Evolutionary conservation across 2,113 vertebrate genomes (phyloP), one percentile per base, ranked within the genome.

Genomic region (Gasterosteus aculeatus): DNA sequence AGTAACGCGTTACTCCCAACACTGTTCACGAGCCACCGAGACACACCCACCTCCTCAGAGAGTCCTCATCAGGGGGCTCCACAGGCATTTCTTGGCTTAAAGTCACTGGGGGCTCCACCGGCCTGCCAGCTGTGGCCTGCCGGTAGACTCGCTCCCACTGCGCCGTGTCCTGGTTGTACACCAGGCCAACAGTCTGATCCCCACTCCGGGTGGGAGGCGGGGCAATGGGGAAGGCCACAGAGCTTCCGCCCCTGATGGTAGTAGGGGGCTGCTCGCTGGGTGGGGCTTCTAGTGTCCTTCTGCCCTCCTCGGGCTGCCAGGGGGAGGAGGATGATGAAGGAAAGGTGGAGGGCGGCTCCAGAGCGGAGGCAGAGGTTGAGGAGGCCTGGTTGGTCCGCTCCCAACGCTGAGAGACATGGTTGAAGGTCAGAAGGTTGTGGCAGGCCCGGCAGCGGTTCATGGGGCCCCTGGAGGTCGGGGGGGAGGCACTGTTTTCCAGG

Each of bases 41-140:
- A 49, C n/a, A 69, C 26, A 46, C 8, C 85, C 95, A 99, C 98
- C 98, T 98, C 90, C 98, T 95, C 63, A 99, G 95, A 3, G 97
- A 98, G 93, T 99, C 97, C 91, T 99, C 98, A 54, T 98, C 98
- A 2, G 98, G 95, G 80, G 95, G 97, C 86, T 99, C 97, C 85
- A 97, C 98, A 92, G 97, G 95, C 95, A 98, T 96, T 92, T 99
- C 98, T 92, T 97, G 97, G 95, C 95, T 97, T 97, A 99, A 97
- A 97, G 97, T 96, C 92, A 99, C 97, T 90, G 97, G 95, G 88
- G 96, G 92, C 91, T 90, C 89, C 83, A 95, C 92, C 70, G 95
- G 80, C 83, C 96, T 94, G 87, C 94, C 94, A 70, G 95, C 86
- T 38, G 94, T 88, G 14, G 95, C 93, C 90, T 98, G 98, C 84